Evolutionary conservation across 2,113 vertebrate genomes (phyloP).

Genomic region (Eidolon helvum): DNA sequence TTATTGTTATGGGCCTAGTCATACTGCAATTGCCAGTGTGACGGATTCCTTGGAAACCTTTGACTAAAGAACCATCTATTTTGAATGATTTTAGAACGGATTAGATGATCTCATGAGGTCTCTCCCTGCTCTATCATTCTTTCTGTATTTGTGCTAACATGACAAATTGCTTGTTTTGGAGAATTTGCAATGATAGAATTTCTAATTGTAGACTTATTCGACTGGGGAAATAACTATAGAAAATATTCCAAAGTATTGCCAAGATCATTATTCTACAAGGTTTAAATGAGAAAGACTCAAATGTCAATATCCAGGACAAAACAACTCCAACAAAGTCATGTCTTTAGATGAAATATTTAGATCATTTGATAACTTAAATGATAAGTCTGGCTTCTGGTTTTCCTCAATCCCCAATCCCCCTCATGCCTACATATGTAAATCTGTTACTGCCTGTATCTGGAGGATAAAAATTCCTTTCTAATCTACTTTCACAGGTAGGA

Average conservation of each 20-base stretch:
- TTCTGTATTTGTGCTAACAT: neutral
- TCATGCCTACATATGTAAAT: neutral
- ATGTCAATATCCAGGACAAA: neutral
- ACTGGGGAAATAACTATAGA: neutral
- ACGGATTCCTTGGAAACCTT: neutral
- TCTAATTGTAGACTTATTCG: neutral
- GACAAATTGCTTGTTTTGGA: neutral
- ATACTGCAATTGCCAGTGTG: neutral
- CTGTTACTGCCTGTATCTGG: neutral
- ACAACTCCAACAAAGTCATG: neutral
- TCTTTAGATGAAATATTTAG: neutral
- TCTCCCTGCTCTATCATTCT: neutral
- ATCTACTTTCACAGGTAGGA: slow-evolving; percentile 40
- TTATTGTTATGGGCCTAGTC: neutral
- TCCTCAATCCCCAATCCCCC: neutral
- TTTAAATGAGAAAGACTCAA: neutral
- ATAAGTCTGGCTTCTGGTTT: slow-evolving; percentile 5
- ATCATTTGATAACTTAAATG: neutral
- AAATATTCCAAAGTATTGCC: neutral
- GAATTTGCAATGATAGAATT: neutral
- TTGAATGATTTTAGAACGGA: neutral
- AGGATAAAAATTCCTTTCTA: slow-evolving; percentile 58
- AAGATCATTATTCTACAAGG: neutral
- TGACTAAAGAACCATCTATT: neutral
- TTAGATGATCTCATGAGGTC: neutral